These are phyloP conservation scores for Drosophila diplacantha DNA, from an alignment of 2,888 invertebrate genomes.

Conservation along the genomic window DNA sequence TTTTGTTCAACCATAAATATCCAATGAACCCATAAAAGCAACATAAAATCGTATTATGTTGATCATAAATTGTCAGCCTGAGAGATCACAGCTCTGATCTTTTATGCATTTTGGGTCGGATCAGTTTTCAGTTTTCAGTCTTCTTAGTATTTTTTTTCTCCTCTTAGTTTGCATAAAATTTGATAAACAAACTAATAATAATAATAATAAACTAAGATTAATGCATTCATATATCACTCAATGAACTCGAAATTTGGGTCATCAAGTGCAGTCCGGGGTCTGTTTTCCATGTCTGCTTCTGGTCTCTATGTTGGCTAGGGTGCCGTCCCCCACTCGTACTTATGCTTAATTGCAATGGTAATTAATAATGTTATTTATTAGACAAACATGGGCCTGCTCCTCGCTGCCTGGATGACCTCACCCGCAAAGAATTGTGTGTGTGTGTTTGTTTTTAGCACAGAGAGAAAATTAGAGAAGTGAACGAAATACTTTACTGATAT, in stretches of 20 bases:
- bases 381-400: slow-evolving; percentile 46
- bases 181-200: slow-evolving; percentile 54
- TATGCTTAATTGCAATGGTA: slow-evolving; percentile 73
- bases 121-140: slow-evolving; percentile 18
- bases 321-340: slow-evolving; percentile 51
- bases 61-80: slow-evolving; percentile 28
- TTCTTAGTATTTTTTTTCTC: slow-evolving; percentile 19
- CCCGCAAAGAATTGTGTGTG: slow-evolving; percentile 49
- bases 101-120: slow-evolving; percentile 17
- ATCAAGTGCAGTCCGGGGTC: slow-evolving; percentile 56
- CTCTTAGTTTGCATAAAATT: slow-evolving; percentile 49
- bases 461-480: neutral
- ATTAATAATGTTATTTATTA: slow-evolving; percentile 73
- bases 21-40: slow-evolving; percentile 27
- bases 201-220: slow-evolving; percentile 72
- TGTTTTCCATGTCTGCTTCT: slow-evolving; percentile 15
- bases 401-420: slow-evolving; percentile 69
- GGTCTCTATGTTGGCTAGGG: slow-evolving; percentile 26
- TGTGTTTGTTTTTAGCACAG: slow-evolving; percentile 35
- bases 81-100: slow-evolving; percentile 30
- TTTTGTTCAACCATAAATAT: slow-evolving; percentile 28
- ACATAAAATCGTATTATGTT: slow-evolving; percentile 47
- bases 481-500: neutral
- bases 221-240: slow-evolving; percentile 72
- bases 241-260: slow-evolving; percentile 62